A percentile compares a stretch with the other conserved stretches of the same genome.
phyloP scores from a whole-genome alignment of 2,888 invertebrate genomes.

The Drosophila sordidula region DNA sequence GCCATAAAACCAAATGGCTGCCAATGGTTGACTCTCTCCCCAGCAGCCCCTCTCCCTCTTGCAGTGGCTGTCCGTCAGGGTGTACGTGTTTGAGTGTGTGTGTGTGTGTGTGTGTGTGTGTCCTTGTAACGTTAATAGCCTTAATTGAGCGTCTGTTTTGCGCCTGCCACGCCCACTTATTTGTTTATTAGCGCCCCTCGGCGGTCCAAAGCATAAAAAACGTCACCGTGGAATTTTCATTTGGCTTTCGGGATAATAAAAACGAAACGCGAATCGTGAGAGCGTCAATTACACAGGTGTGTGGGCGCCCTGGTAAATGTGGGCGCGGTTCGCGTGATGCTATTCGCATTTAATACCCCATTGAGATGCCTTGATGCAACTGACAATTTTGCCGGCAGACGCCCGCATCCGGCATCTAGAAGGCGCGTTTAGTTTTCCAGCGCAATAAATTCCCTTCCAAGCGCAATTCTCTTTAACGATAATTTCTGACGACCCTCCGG shows the following conservation, averaged over 20 bases:
- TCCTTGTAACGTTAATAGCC: slow-evolving; percentile 75
- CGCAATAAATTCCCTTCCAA: slow-evolving; percentile 45
- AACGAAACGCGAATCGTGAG: slow-evolving; percentile 53
- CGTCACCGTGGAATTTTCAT: slow-evolving; percentile 79
- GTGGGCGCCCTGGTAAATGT: slow-evolving; percentile 19
- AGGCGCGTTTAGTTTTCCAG: slow-evolving; percentile 24
- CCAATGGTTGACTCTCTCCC: slow-evolving; percentile 62
- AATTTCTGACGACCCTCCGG: slow-evolving; percentile 32
- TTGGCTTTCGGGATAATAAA: slow-evolving; percentile 75
- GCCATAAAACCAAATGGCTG: slow-evolving; percentile 78
- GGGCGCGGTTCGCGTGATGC: slow-evolving; percentile 33
- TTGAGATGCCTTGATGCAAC: slow-evolving; percentile 58
- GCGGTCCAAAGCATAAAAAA: slow-evolving; percentile 46
- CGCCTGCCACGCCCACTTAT: slow-evolving; percentile 73
- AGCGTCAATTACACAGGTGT: slow-evolving; percentile 50
- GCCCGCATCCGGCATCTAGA: slow-evolving; percentile 3
- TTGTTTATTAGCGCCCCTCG: slow-evolving; percentile 74
- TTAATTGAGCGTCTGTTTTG: slow-evolving; percentile 75
- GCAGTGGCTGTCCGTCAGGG: slow-evolving; percentile 24
- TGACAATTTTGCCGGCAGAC: slow-evolving; percentile 31
- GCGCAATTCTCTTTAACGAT: slow-evolving; percentile 34
- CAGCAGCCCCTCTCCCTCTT: background rate
- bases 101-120: slow-evolving; percentile 40
- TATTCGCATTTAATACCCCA: slow-evolving; percentile 41
- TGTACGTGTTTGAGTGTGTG: slow-evolving; percentile 41